These are phyloP conservation scores for Stigmatopora argus DNA, from an alignment of 2,113 vertebrate genomes.

Conservation along the genomic window DNA sequence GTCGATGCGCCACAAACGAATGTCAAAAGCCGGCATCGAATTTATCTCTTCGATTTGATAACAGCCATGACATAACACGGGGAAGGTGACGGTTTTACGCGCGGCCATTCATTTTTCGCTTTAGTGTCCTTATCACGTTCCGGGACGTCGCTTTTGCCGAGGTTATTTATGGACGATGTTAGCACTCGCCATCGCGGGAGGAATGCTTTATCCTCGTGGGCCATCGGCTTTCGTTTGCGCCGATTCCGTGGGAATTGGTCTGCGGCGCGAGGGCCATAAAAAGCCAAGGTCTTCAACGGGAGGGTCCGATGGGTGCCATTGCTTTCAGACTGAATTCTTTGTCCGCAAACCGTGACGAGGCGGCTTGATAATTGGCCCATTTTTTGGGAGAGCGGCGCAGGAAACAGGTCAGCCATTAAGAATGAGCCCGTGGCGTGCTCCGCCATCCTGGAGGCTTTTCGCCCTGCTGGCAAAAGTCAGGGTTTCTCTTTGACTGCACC, in stretches of 20 bases:
- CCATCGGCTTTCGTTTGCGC: conserved; percentile 2
- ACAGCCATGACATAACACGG: conserved; percentile 15
- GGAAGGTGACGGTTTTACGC: conserved; percentile 26
- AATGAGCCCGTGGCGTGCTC: conserved; percentile 24
- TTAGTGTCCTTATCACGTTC: conserved; percentile 29
- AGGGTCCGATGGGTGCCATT: no score
- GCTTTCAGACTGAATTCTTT: neutral
- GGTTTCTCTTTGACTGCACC: neutral
- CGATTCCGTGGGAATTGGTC: conserved; percentile 34
- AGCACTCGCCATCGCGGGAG: conserved; percentile 11
- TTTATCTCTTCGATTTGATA: conserved; percentile 21
- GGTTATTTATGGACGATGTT: conserved; percentile 35
- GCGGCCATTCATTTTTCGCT: conserved; percentile 29
- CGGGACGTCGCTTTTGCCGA: conserved; percentile 27
- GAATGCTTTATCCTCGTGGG: conserved; percentile 6
- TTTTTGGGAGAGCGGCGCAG: conserved; percentile 15
- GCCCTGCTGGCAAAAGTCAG: neutral
- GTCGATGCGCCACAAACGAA: conserved; percentile 9
- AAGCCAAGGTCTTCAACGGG: no score
- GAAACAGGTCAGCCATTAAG: conserved; percentile 65
- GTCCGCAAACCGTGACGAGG: conserved; percentile 31
- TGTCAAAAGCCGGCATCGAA: conserved; percentile 13
- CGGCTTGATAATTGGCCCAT: conserved; percentile 42
- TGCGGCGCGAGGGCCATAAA: no score
- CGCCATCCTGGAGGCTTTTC: neutral